Evolutionary conservation across 1,140 invertebrate genomes (phyloP).

Genomic region (Monochamus saltuarius): DNA sequence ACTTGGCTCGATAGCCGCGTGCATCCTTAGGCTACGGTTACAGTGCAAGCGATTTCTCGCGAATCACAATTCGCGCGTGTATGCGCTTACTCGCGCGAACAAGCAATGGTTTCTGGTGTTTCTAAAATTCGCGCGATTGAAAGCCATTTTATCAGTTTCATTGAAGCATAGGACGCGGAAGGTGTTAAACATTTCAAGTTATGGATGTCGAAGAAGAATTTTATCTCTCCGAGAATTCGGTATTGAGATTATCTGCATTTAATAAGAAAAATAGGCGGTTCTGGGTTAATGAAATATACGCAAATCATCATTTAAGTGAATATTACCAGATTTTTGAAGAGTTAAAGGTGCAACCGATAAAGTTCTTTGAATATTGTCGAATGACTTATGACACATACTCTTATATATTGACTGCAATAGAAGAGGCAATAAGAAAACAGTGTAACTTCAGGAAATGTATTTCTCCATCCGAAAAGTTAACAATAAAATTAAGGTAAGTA

Average conservation of each 20-base stretch:
- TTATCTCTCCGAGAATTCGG: slow-evolving; percentile 3
- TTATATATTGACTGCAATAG: slow-evolving; percentile 10
- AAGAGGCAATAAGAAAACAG: slow-evolving; percentile 7
- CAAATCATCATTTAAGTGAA: slow-evolving; percentile 9
- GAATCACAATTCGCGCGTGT: slow-evolving; percentile 7
- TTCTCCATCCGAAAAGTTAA: slow-evolving; percentile 9
- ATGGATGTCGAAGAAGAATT: slow-evolving; percentile 10
- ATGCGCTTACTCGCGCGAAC: slow-evolving; percentile 6
- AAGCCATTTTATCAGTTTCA: slow-evolving; percentile 7
- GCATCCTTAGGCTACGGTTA: slow-evolving; percentile 5
- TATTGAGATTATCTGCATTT: slow-evolving; percentile 8
- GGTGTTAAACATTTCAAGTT: too few relatives aligned
- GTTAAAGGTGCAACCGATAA: slow-evolving; percentile 8
- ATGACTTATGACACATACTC: neutral
- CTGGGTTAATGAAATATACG: slow-evolving; percentile 2
- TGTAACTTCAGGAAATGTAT: slow-evolving; percentile 12
- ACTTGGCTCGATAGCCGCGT: too few relatives aligned
- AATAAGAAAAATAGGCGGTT: slow-evolving; percentile 9
- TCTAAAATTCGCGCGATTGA: slow-evolving; percentile 8
- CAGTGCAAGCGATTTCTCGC: slow-evolving; percentile 4
- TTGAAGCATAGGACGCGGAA: slow-evolving; percentile 4
- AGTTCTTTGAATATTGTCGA: neutral
- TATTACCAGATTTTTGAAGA: slow-evolving; percentile 7
- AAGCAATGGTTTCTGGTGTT: slow-evolving; percentile 8
- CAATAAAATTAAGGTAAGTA: slow-evolving; percentile 12